Base-by-base conservation (phyloP, 2,113 vertebrate species). In the Tychaedon coryphoeus region DNA sequence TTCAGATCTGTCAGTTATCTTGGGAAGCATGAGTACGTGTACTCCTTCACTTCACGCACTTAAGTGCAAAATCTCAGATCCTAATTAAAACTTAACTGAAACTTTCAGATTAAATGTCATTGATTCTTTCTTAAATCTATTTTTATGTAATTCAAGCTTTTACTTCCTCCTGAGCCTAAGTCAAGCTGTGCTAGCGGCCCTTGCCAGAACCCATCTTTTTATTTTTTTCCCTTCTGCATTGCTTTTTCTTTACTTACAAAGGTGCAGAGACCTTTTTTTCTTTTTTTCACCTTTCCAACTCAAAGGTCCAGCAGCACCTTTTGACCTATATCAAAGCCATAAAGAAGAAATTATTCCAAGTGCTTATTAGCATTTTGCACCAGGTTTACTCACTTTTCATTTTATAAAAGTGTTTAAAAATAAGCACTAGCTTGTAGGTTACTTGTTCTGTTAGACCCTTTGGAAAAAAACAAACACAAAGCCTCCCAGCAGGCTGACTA, bases 21-120 rank as follows among this genome's bases (percentile, higher is more conserved):
- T 29, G 60, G 86, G 84, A 94, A 95, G 82, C 53, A 64, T 22
- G 75, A 95, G 89, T 67, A 85, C 47, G 34, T 58, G 58, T 88
- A 38, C 57, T 94, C 54, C 87, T 96, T 96, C 86, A 76, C 56
- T 95, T 92, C 61, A 15, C 56, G 61, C 77, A 88, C 92, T 96
- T 86, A 26, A 95, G 85, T 79, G 60, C 56, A 93, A 36, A 93
- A 93, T 96, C 78, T 86, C 14, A 2, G 71, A 62, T 92, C 71
- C 92, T 95, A 96, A 96, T 97, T 97, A 97, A 97, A 96, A 96
- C 95, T 95, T 69, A 51, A 73, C 82, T 57, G n/a, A 93, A 96
- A 94, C 94, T 96, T 97, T 74, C 75, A 86, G 60, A 93, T 77
- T 74, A 96, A 95, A 97, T 96, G 96, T 94, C 92, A 93, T 80